These are phyloP conservation scores for Beaufortia kweichowensis DNA, from an alignment of 2,113 vertebrate genomes.

Conservation along the genomic window DNA sequence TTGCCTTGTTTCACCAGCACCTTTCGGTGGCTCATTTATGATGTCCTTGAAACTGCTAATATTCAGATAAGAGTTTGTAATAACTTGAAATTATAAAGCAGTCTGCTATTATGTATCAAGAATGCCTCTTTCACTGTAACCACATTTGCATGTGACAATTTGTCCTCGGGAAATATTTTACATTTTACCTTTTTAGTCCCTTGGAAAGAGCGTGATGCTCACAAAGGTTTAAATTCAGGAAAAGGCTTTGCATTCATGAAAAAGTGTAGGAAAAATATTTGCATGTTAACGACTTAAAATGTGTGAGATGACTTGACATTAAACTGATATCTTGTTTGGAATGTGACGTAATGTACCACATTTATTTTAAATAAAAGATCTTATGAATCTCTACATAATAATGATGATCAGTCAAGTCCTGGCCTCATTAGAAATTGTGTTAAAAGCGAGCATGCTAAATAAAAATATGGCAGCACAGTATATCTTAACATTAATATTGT, in stretches of 20 bases:
- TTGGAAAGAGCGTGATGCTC: neutral
- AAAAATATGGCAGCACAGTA: neutral
- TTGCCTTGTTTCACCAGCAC: constrained; percentile 13
- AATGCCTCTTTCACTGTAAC: constrained; percentile 7
- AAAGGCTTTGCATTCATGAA: neutral
- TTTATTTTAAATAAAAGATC: neutral
- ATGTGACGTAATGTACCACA: neutral
- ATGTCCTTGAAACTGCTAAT: constrained; percentile 32
- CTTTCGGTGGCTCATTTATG: constrained; percentile 33
- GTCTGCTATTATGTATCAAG: constrained; percentile 15
- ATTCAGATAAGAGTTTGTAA: constrained; percentile 6
- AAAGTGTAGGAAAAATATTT: neutral
- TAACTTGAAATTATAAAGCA: constrained; percentile 20
- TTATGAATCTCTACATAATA: neutral
- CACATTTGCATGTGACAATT: constrained; percentile 5
- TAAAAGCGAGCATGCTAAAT: no score
- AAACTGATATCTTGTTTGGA: neutral
- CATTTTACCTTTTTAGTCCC: neutral
- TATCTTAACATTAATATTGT: no score
- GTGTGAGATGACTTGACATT: constrained; percentile 8
- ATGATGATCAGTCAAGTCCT: constrained; percentile 12
- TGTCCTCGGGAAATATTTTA: constrained; percentile 7
- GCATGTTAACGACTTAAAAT: neutral
- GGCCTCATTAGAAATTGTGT: neutral
- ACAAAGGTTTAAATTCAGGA: neutral